Evolutionary conservation across 1,140 invertebrate genomes (phyloP).

Genomic region (Trypoxylus dichotomus): DNA sequence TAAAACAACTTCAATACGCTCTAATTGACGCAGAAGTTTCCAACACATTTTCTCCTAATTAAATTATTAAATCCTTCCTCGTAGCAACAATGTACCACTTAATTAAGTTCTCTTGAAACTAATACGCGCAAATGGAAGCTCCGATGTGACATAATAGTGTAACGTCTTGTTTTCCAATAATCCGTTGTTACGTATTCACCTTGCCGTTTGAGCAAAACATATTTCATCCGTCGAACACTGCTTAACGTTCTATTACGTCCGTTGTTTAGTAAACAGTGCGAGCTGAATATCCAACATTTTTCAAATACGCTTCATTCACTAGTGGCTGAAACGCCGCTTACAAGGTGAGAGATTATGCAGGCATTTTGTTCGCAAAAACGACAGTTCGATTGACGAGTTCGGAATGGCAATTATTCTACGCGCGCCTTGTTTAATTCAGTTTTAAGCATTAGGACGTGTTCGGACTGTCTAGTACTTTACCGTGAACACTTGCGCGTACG

Average conservation of each 20-base stretch:
- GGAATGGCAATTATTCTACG: neutral
- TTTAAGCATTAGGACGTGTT: neutral
- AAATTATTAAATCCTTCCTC: neutral
- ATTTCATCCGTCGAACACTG: neutral
- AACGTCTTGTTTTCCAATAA: neutral
- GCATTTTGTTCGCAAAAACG: constrained; percentile 17
- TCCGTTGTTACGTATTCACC: neutral
- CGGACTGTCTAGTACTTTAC: neutral
- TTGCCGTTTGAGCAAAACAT: neutral
- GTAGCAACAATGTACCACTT: neutral
- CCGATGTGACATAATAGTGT: neutral
- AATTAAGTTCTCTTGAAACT: neutral
- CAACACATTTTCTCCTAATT: neutral
- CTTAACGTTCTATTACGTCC: neutral
- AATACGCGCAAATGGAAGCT: neutral
- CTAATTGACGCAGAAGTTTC: neutral
- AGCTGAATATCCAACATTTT: neutral
- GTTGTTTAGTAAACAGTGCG: neutral
- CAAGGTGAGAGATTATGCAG: constrained; percentile 8
- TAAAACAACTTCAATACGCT: neutral
- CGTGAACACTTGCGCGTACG: neutral
- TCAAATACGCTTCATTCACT: constrained; percentile 9
- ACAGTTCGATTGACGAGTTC: neutral
- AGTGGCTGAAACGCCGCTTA: neutral
- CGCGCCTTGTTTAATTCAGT: constrained; percentile 5